Base-by-base conservation (phyloP, 2,888 invertebrate species). In the Taphrorychus bicolor region DNA sequence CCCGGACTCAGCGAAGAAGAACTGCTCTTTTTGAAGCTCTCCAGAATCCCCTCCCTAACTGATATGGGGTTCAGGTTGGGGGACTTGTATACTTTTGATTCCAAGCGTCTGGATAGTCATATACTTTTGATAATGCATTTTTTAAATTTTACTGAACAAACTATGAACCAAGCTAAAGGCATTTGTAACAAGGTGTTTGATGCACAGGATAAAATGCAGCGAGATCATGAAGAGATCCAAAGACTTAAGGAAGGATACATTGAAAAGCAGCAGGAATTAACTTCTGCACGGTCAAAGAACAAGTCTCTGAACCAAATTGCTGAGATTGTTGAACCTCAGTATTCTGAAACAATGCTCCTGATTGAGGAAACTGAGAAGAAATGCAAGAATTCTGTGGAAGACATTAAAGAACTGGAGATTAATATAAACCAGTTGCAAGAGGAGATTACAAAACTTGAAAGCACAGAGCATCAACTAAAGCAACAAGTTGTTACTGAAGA, bases 61-160 rank as follows among this genome's bases (percentile, higher is more conserved):
- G 18, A 49, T n/a, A 49, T 41, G 2, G 61, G 53, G n/a, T 69
- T 69, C 19, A 65, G 48, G 56, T 14, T 69, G 11, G 65, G 69
- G 0, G 69, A 69, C 19, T 69, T 69, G 23, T 65, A 53, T 32
- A 21, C 7, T 40, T 69, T 69, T 48, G 65, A 65, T 9, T 53
- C 65, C 14, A 48, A 56, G 23, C 21, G 69, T 19, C 42, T 69
- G 2, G 58, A 54, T 14, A 58, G 7, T 23, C 49, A 58, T 18
- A 65, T 69, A 9, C 22, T 18, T 9, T 22, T 69, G 3, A 60
- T 51, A 5, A 62, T 45, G 51, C 65, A 61, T 54, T 66, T 58
- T 42, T 22, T 68, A 17, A 48, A 42, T 11, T 48, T 24, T 7
- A 59, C 59, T 41, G 60, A 65, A 11, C 24, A 16, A 40, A n/a